A percentile compares a stretch with the other conserved stretches of the same genome.
These are phyloP conservation scores for Tribolium madens DNA, from an alignment of 1,140 invertebrate species.

Conservation along the genomic window DNA sequence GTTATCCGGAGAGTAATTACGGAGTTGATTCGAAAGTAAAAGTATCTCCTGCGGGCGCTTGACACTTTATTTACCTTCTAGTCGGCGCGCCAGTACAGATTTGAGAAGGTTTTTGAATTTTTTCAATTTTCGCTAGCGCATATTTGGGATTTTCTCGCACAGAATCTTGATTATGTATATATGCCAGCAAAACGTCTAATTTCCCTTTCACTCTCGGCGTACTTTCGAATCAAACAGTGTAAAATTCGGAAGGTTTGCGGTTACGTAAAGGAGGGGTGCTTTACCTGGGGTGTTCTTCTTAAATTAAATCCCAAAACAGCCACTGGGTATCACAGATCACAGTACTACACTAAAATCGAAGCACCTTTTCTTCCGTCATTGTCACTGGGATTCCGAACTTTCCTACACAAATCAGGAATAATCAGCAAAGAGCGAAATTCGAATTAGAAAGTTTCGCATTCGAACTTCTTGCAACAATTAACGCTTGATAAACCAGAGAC, in stretches of 20 bases:
- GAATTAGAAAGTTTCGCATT: conserved; percentile 34
- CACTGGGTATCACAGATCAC: conserved; percentile 27
- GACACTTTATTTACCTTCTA: background rate
- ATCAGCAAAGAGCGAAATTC: conserved; percentile 22
- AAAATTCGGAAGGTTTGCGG: conserved; percentile 11
- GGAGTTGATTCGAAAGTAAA: conserved; percentile 27
- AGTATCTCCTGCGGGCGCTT: conserved; percentile 22
- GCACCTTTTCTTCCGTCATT: conserved; percentile 22
- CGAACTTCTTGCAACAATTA: conserved; percentile 30
- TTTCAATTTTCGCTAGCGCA: background rate
- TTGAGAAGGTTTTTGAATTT: background rate
- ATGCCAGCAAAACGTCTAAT: conserved; percentile 27
- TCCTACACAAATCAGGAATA: conserved; percentile 34
- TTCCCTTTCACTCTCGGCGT: conserved; percentile 16
- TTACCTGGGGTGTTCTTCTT: background rate
- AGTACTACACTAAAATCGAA: background rate
- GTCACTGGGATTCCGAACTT: conserved; percentile 28
- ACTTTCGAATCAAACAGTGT: conserved; percentile 31
- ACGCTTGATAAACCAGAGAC: conserved; percentile 25
- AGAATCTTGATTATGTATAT: conserved; percentile 26
- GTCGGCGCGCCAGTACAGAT: background rate
- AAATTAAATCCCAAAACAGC: conserved; percentile 2
- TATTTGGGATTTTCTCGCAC: conserved; percentile 1
- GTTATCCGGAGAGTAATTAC: conserved; percentile 2
- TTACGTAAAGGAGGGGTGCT: conserved; percentile 5